Base-by-base conservation (phyloP, 2,888 invertebrate species). In the Willowsia nigromaculata region DNA sequence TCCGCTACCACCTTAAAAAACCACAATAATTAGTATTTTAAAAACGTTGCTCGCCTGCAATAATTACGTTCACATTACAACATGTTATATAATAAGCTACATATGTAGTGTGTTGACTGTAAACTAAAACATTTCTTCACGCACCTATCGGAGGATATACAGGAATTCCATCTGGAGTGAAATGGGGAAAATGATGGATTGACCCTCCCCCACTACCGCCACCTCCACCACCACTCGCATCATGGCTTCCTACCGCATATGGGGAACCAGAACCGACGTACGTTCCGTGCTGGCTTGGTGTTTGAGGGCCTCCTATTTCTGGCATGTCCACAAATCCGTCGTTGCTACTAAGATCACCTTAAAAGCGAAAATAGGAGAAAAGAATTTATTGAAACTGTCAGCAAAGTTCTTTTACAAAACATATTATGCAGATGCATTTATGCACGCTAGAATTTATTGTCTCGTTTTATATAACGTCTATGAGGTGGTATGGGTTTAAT, bases 281-380 rank as follows among this genome's bases (percentile, higher is more conserved):
- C 93, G 97, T 95, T 97, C 97, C 95, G 97, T 95, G 93, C 97
- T 97, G 91, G 97, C 95, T 71, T 97, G 97, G 92, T 97, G 97
- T 94, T 97, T 91, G 91, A 43, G 92, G 92, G 74, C 89, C 91
- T 68, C 90, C 90, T 78, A 92, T 91, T 85, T 92, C 92, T 0
- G 92, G 92, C 92, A 92, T 92, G 85, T 92, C 92, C 89, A 92
- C 92, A 76, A 92, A 98, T 94, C 97, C 97, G 94, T 98, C 97
- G 94, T 97, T 97, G 94, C 95, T 95, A 93, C 97, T 97, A 92
- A 97, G 94, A 94, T 97, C 97, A 97, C 94, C 56, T 94, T 27
- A 33, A 25, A 33, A 6, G 27, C 13, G 62, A 33, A 59, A 65
- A 65, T 1, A 59, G n/a, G 22, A 25, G n/a, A 62, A 27, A 62